These are phyloP conservation scores for Sphaeramia orbicularis DNA, from an alignment of 2,797 vertebrate genomes.

Conservation along the genomic window DNA sequence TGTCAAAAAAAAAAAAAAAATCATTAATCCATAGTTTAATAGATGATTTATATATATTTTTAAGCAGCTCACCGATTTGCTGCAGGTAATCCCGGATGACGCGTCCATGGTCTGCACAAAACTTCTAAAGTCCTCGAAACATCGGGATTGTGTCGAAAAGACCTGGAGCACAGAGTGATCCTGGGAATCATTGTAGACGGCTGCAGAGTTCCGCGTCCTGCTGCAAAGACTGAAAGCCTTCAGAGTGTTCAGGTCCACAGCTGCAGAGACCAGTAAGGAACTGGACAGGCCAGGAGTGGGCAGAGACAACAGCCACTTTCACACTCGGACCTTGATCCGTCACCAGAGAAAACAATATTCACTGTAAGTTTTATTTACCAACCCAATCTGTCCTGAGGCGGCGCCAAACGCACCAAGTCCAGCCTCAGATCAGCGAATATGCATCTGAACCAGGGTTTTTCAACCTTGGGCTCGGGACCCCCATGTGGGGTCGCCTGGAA, in stretches of 20 bases:
- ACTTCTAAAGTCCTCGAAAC: not conserved
- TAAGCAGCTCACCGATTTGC: constrained; percentile 64
- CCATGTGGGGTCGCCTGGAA: too few relatives aligned
- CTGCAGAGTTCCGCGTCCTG: constrained; percentile 2
- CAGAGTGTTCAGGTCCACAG: not conserved
- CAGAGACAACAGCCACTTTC: too few relatives aligned
- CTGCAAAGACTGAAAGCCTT: not conserved
- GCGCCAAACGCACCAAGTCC: not conserved
- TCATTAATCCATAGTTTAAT: too few relatives aligned
- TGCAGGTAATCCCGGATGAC: constrained; percentile 5
- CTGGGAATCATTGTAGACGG: constrained; percentile 50
- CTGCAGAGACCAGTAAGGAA: too few relatives aligned
- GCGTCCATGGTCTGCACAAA: constrained; percentile 30
- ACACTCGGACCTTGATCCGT: constrained; percentile 16
- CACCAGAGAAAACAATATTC: too few relatives aligned
- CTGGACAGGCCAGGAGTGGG: not conserved
- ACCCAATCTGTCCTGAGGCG: not conserved
- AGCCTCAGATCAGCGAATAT: not conserved
- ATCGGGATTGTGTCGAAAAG: constrained; percentile 14
- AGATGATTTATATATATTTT: too few relatives aligned
- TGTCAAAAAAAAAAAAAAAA: too few relatives aligned
- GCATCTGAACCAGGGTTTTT: too few relatives aligned
- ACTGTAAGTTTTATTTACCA: not conserved
- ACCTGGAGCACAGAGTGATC: constrained; percentile 22
- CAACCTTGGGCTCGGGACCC: too few relatives aligned